phyloP scores from a whole-genome alignment of 2,797 vertebrate genomes.

The Gambusia yucatana region DNA sequence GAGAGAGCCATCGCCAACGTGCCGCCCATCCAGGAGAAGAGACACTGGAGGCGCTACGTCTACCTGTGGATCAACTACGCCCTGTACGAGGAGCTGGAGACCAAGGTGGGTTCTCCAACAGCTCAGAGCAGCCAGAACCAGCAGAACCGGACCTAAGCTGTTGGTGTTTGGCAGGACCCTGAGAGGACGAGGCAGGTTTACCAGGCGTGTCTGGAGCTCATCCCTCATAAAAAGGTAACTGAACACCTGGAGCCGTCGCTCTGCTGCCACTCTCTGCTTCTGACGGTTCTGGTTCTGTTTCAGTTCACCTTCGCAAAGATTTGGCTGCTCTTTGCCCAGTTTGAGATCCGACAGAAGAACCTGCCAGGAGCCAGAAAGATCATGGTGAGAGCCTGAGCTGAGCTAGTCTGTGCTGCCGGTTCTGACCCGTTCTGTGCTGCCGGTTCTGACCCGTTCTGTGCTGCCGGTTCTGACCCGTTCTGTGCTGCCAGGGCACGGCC shows the following conservation, averaged over 20 bases:
- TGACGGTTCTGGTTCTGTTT: constrained; percentile 16
- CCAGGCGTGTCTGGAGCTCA: constrained; percentile 92
- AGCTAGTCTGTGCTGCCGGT: no score
- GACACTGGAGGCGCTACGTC: constrained; percentile 97
- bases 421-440: no score
- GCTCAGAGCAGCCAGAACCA: neutral
- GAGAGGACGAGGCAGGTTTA: constrained; percentile 96
- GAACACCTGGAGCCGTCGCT: no score
- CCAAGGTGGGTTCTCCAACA: constrained; percentile 82
- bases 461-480: neutral
- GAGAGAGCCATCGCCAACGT: constrained; percentile 95
- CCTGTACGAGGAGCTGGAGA: constrained; percentile 95
- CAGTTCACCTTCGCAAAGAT: constrained; percentile 99
- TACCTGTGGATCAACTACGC: constrained; percentile 98
- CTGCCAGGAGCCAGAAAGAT: constrained; percentile 88
- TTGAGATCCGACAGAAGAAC: constrained; percentile 98
- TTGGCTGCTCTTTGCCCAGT: constrained; percentile 93
- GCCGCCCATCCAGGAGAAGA: constrained; percentile 94
- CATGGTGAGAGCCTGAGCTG: constrained; percentile 83
- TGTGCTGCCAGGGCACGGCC: constrained; percentile 83
- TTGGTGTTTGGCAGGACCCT: constrained; percentile 82
- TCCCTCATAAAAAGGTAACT: constrained; percentile 97
- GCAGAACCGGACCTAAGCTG: no score
- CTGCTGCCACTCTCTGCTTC: neutral
- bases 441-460: neutral